These are phyloP conservation scores for Coptodon rendalli DNA, from an alignment of 2,113 vertebrate genomes.

Conservation along the genomic window DNA sequence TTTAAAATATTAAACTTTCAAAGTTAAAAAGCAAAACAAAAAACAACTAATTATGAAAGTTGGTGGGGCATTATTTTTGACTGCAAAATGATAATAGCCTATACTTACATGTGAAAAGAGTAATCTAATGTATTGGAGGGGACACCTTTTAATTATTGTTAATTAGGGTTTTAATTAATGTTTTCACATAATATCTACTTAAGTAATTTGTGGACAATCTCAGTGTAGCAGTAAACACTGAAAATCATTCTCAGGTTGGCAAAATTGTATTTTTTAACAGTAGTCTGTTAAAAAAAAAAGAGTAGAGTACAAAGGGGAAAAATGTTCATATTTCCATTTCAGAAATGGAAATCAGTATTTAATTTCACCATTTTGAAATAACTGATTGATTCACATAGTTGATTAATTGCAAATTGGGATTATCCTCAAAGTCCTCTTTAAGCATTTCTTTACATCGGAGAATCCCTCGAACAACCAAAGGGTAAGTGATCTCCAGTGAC, in stretches of 20 bases:
- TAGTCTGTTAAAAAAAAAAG: neutral
- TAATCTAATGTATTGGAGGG: neutral
- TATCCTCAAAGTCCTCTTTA: neutral
- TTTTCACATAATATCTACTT: neutral
- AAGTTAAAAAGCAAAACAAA: neutral
- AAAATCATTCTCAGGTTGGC: neutral
- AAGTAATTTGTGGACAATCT: neutral
- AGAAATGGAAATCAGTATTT: neutral
- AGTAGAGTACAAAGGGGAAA: neutral
- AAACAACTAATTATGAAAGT: neutral
- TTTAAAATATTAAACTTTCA: neutral
- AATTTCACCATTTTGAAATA: neutral
- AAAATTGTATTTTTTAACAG: accelerated
- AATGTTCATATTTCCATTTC: neutral
- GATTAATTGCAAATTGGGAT: neutral
- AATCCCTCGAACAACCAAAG: neutral
- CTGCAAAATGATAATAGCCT: neutral
- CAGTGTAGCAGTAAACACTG: neutral
- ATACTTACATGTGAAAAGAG: neutral
- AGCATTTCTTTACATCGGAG: neutral
- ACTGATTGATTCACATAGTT: neutral
- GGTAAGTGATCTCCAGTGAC: neutral
- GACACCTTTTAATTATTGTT: neutral
- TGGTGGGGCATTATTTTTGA: neutral
- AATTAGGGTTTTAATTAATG: neutral